phyloP scores from a whole-genome alignment of 2,888 invertebrate genomes.

The Clunio marinus region DNA sequence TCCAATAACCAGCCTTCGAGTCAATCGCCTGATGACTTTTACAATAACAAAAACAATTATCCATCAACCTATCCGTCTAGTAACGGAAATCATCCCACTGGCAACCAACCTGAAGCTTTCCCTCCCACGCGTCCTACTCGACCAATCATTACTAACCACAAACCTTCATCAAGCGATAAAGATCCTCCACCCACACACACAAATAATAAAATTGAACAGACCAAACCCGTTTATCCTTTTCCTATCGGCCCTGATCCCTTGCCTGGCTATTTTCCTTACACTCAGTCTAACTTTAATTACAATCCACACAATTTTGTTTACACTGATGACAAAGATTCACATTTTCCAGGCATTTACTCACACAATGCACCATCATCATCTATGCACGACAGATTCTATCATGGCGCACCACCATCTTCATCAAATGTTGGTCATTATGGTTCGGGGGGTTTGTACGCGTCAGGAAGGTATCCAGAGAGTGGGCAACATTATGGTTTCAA shows the following conservation, averaged over 20 bases:
- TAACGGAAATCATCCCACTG: not conserved
- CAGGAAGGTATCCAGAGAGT: conserved; percentile 27
- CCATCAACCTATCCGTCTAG: conserved; percentile 27
- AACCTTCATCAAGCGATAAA: not conserved
- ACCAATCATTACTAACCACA: not conserved
- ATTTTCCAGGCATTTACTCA: conserved; percentile 50
- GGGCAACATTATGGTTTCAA: not conserved
- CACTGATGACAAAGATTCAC: conserved; percentile 44
- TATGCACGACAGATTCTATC: conserved; percentile 46
- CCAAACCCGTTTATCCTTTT: conserved; percentile 6
- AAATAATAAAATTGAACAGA: too few relatives aligned
- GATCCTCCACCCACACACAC: not conserved
- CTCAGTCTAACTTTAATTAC: conserved; percentile 24
- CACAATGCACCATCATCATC: conserved; percentile 49
- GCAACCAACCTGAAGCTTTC: not conserved
- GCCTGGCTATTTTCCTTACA: conserved; percentile 22
- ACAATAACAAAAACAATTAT: conserved; percentile 16
- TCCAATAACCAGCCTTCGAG: not conserved
- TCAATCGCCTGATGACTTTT: conserved; percentile 14
- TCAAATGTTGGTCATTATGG: not conserved
- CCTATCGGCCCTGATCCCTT: conserved; percentile 30
- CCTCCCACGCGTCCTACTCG: not conserved
- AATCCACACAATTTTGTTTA: not conserved
- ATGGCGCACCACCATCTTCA: not conserved
- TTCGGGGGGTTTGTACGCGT: not conserved